phyloP scores from a whole-genome alignment of 2,113 vertebrate genomes.

The Hirundichthys speculiger region DNA sequence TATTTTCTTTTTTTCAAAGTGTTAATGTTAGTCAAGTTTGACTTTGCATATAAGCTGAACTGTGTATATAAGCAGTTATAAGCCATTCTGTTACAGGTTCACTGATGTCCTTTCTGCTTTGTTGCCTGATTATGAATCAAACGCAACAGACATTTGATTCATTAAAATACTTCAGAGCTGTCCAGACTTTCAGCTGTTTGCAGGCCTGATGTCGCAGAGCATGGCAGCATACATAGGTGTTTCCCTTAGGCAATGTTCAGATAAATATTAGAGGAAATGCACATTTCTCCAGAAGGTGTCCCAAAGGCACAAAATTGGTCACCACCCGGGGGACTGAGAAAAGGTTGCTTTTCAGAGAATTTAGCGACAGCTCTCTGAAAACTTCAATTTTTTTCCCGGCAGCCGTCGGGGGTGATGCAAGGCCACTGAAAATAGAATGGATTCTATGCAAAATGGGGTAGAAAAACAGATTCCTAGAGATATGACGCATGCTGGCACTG shows the following conservation, averaged over 20 bases:
- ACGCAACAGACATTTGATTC: conserved; percentile 15
- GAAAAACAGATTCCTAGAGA: conserved; percentile 64
- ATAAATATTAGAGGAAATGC: conserved; percentile 55
- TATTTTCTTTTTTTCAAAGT: neutral
- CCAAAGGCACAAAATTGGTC: conserved; percentile 50
- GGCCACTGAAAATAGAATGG: conserved; percentile 54
- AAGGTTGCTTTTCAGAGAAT: conserved; percentile 33
- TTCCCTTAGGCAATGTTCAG: conserved; percentile 51
- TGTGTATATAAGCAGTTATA: too few species aligned
- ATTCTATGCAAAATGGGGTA: conserved; percentile 54
- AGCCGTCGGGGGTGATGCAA: conserved; percentile 56
- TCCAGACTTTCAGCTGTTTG: conserved; percentile 25
- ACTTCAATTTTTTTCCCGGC: conserved; percentile 48
- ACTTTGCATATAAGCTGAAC: too few species aligned
- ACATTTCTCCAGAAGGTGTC: conserved; percentile 33
- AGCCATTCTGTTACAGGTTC: too few species aligned
- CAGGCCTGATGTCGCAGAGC: conserved; percentile 40
- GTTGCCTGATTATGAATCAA: conserved; percentile 37
- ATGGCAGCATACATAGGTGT: conserved; percentile 30
- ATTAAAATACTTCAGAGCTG: conserved; percentile 30
- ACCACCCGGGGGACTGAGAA: conserved; percentile 32
- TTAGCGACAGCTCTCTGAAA: conserved; percentile 20
- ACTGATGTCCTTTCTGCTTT: conserved; percentile 12
- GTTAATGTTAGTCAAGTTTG: too few species aligned
- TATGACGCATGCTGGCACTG: conserved; percentile 51